Evolutionary conservation across 2,797 vertebrate genomes (phyloP).

Genomic region (Acanthurus leucopareius): DNA sequence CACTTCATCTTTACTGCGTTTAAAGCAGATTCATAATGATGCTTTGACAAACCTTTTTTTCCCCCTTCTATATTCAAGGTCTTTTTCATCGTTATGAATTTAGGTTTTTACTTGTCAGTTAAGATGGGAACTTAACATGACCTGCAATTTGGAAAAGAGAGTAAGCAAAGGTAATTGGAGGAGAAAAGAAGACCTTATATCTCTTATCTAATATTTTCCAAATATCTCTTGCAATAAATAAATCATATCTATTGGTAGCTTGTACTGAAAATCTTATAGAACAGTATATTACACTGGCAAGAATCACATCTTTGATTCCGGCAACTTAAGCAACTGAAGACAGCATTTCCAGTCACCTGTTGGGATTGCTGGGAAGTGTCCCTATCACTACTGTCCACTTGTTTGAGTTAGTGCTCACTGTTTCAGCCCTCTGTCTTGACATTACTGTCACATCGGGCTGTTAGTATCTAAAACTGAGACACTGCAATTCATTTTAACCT

Average conservation of each 20-base stretch:
- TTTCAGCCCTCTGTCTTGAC: constrained; percentile 62
- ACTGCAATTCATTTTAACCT: constrained; percentile 13
- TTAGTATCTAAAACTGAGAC: constrained; percentile 25
- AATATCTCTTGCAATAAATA: background rate
- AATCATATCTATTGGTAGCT: constrained; percentile 4
- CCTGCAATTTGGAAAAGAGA: background rate
- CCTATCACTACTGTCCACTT: constrained; percentile 71
- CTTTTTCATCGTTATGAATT: background rate
- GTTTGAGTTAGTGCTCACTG: constrained; percentile 53
- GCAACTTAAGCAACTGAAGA: constrained; percentile 36
- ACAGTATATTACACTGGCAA: background rate
- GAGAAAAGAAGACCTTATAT: background rate
- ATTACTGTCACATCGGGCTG: constrained; percentile 63
- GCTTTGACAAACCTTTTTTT: constrained; percentile 35
- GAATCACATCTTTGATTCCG: constrained; percentile 37
- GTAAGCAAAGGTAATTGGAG: background rate
- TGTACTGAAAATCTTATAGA: background rate
- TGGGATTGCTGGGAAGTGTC: constrained; percentile 62
- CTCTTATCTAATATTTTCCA: background rate
- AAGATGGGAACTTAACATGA: background rate
- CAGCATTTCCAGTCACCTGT: constrained; percentile 51
- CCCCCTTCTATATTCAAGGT: constrained; percentile 5
- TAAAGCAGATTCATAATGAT: constrained; percentile 63
- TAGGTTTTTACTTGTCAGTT: background rate
- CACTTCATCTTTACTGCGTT: constrained; percentile 52